phyloP scores from a whole-genome alignment of 2,113 vertebrate genomes.

The Chlorodrepanis virens region DNA sequence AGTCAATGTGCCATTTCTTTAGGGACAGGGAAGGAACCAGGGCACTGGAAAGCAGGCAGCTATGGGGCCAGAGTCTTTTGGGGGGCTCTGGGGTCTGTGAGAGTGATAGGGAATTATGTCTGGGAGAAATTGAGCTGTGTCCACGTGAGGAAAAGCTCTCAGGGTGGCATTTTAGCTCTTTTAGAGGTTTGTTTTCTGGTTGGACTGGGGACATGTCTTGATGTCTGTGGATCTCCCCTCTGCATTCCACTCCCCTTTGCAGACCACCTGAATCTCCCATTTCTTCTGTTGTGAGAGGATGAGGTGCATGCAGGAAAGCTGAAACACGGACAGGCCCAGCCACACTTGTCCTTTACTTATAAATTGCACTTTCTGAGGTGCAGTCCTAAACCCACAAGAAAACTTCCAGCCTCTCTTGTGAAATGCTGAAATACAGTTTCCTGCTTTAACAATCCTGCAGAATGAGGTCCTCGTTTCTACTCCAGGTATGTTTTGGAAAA shows the following conservation, averaged over 20 bases:
- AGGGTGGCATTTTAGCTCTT: not conserved
- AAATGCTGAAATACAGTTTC: not conserved
- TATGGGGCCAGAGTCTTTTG: not conserved
- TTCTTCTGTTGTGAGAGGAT: not conserved
- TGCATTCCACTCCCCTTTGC: not conserved
- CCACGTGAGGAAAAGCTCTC: not conserved
- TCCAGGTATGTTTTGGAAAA: conserved; percentile 41
- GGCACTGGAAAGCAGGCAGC: conserved; percentile 17
- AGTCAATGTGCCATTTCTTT: not conserved
- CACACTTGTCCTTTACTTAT: not conserved
- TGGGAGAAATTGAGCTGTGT: not conserved
- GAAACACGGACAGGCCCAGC: not conserved
- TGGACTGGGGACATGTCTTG: not conserved
- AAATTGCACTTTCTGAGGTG: not conserved
- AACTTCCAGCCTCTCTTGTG: not conserved
- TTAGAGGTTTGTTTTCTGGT: not conserved
- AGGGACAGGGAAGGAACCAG: conserved; percentile 41
- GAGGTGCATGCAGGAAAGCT: not conserved
- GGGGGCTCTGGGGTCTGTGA: not conserved
- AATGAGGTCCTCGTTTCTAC: not conserved
- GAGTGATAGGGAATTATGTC: not conserved
- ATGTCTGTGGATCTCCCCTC: not conserved
- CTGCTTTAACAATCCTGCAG: not conserved
- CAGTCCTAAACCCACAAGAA: not conserved
- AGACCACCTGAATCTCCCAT: not conserved